Evolutionary conservation across 2,797 vertebrate species (phyloP).

Genomic region (Margarornis squamiger): DNA sequence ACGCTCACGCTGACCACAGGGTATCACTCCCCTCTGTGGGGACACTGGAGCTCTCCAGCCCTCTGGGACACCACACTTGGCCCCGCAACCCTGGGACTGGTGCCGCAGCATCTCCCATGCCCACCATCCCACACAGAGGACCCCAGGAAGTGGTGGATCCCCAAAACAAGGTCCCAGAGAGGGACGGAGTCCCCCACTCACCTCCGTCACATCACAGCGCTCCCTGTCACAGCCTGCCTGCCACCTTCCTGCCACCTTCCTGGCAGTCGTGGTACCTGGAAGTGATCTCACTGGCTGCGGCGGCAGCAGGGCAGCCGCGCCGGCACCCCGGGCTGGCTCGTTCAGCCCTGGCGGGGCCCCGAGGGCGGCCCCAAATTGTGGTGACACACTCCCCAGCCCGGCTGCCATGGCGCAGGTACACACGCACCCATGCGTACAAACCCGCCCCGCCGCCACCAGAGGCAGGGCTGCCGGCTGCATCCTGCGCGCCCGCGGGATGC

Average conservation of each 20-base stretch:
- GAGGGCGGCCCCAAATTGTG: constrained; percentile 14
- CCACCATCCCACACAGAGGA: rapidly evolving
- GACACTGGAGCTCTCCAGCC: background rate
- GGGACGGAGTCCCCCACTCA: background rate
- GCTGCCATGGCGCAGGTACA: background rate
- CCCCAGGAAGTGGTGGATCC: rapidly evolving
- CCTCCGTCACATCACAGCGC: background rate
- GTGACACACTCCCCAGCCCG: background rate
- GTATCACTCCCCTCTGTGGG: background rate
- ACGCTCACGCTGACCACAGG: background rate
- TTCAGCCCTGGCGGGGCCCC: constrained; percentile 7
- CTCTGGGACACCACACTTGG: background rate
- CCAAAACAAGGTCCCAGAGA: background rate
- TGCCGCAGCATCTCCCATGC: rapidly evolving
- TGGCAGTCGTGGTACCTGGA: constrained; percentile 35
- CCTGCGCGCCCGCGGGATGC: background rate
- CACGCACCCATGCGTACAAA: background rate
- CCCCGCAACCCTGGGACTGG: background rate
- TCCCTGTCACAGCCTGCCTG: background rate
- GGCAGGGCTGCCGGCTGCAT: background rate
- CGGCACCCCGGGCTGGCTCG: background rate
- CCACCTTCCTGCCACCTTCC: constrained; percentile 18
- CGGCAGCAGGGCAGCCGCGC: background rate
- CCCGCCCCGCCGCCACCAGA: background rate
- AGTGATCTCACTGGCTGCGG: constrained; percentile 45